Evolutionary conservation across 2,888 invertebrate species (phyloP).

Genomic region (Trissoscelio sp.): DNA sequence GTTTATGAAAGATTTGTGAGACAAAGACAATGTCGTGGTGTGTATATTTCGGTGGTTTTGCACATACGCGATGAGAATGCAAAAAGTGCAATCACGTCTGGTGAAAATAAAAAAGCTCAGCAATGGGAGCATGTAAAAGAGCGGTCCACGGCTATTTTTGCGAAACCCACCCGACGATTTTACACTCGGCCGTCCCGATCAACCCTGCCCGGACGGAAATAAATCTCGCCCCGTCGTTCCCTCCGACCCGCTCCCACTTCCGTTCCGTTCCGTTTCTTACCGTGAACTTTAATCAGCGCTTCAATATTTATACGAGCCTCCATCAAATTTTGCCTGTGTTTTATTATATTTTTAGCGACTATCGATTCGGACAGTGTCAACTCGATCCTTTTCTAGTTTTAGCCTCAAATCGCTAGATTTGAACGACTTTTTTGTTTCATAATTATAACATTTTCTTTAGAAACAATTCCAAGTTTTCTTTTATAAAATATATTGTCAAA

Average conservation of each 20-base stretch:
- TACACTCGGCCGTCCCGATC: conserved; percentile 49
- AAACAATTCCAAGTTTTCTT: too few relatives aligned
- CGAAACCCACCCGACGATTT: conserved; percentile 54
- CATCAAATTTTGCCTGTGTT: conserved; percentile 39
- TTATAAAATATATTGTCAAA: too few relatives aligned
- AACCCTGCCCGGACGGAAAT: conserved; percentile 50
- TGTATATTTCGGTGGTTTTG: conserved; percentile 19
- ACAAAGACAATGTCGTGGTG: neutral
- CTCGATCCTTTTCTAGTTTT: neutral
- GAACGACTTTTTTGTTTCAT: neutral
- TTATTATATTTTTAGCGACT: conserved; percentile 54
- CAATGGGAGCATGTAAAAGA: conserved; percentile 24
- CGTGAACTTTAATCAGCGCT: conserved; percentile 63
- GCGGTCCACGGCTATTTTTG: conserved; percentile 57
- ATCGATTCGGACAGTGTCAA: conserved; percentile 46
- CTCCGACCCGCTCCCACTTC: neutral
- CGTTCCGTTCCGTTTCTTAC: conserved; percentile 46
- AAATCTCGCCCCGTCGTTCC: conserved; percentile 21
- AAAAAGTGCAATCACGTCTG: conserved; percentile 39
- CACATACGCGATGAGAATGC: conserved; percentile 18
- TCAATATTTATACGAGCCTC: conserved; percentile 52
- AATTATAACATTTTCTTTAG: too few relatives aligned
- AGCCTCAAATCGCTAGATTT: too few relatives aligned
- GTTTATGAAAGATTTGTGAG: neutral
- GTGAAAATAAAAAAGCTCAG: conserved; percentile 13